These are phyloP conservation scores for Drosophila neocordata DNA, from an alignment of 1,140 invertebrate genomes.

Conservation along the genomic window DNA sequence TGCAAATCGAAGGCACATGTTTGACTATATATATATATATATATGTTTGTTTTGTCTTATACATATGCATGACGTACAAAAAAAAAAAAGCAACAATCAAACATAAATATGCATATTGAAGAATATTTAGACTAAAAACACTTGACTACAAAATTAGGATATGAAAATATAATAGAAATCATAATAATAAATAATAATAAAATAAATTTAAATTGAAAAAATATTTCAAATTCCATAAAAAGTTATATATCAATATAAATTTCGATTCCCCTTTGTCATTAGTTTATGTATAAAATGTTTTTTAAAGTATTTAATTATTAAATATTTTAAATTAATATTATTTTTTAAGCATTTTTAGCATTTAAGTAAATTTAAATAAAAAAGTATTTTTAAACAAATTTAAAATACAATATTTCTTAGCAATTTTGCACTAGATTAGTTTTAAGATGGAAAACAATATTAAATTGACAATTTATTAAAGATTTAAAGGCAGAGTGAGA, in stretches of 20 bases:
- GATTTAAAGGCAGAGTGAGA: not conserved
- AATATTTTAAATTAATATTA: too few relatives aligned
- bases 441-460: not conserved
- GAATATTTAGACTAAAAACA: constrained; percentile 3
- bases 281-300: too few relatives aligned
- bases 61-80: not conserved
- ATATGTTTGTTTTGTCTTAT: not conserved
- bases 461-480: not conserved
- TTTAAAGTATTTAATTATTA: too few relatives aligned
- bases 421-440: not conserved
- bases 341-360: too few relatives aligned
- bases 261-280: too few relatives aligned
- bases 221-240: too few relatives aligned
- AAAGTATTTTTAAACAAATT: too few relatives aligned
- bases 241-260: too few relatives aligned
- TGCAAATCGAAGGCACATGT: constrained; percentile 20
- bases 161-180: not conserved
- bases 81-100: not conserved
- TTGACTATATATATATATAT: not conserved
- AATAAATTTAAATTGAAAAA: too few relatives aligned
- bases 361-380: too few relatives aligned
- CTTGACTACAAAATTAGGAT: not conserved
- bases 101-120: not conserved
- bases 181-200: too few relatives aligned
- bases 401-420: not conserved